A percentile compares a stretch with the other conserved stretches of the same genome.
phyloP scores from a whole-genome alignment of 2,113 vertebrate species.

The Siniperca chuatsi region DNA sequence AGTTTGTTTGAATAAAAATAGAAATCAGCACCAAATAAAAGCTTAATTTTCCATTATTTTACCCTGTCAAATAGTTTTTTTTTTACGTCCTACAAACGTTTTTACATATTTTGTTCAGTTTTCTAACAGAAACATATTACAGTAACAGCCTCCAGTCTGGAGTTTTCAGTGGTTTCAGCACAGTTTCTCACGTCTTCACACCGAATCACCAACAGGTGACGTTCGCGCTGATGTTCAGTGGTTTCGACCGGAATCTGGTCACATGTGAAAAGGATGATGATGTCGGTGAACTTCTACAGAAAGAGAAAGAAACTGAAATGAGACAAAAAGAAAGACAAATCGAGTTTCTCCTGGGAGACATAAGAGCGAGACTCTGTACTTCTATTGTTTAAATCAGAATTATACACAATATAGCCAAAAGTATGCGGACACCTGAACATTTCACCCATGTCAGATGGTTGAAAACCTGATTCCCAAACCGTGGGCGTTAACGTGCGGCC shows the following conservation, averaged over 20 bases:
- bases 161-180: not conserved
- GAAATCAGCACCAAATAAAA: not conserved
- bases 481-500: too few relatives aligned
- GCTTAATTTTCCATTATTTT: not conserved
- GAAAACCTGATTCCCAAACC: too few relatives aligned
- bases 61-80: not conserved
- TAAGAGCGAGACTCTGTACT: too few relatives aligned
- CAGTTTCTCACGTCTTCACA: not conserved
- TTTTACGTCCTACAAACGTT: too few relatives aligned
- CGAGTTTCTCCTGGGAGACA: too few relatives aligned
- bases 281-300: not conserved
- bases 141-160: not conserved
- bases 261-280: not conserved
- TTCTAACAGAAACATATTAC: not conserved
- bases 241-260: not conserved
- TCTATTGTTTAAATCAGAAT: too few relatives aligned
- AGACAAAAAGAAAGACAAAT: not conserved
- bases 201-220: not conserved
- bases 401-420: not conserved
- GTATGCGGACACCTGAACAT: not conserved
- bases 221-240: not conserved
- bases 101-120: too few relatives aligned
- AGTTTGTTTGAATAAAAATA: constrained; percentile 63
- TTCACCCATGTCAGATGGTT: too few relatives aligned
- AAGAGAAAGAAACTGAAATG: not conserved